A percentile compares a stretch with the other conserved stretches of the same genome.
phyloP scores from a whole-genome alignment of 1,140 invertebrate genomes.

The Ceratina calcarata region DNA sequence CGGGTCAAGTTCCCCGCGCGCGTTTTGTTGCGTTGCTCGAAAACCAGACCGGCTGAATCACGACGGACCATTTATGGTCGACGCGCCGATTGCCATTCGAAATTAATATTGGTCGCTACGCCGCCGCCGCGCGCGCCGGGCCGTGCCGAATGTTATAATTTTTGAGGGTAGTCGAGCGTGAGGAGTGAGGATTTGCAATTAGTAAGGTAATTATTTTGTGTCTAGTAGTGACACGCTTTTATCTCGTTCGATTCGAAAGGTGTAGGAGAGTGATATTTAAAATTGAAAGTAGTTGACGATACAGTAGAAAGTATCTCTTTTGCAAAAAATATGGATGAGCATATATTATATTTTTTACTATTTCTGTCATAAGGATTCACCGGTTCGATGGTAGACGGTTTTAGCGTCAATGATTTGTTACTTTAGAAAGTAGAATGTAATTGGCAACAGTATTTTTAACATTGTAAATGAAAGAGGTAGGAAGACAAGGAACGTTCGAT shows the following conservation, averaged over 20 bases:
- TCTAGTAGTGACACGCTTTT: too few relatives aligned
- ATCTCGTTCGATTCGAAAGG: not conserved
- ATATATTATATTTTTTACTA: too few relatives aligned
- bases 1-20: slow-evolving; percentile 17
- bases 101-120: slow-evolving; percentile 29
- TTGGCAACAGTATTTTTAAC: not conserved
- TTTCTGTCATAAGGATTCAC: too few relatives aligned
- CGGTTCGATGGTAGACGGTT: too few relatives aligned
- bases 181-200: too few relatives aligned
- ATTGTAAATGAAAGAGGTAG: not conserved
- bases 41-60: slow-evolving; percentile 46
- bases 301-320: not conserved
- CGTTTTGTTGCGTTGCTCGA: slow-evolving; percentile 5
- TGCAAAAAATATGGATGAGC: too few relatives aligned
- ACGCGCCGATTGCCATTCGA: slow-evolving; percentile 37
- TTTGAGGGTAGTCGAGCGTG: not conserved
- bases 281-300: not conserved
- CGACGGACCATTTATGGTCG: slow-evolving; percentile 39
- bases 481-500: not conserved
- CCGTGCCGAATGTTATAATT: too few relatives aligned
- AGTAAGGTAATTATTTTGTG: too few relatives aligned
- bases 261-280: not conserved
- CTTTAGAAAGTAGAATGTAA: not conserved
- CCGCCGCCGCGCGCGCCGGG: too few relatives aligned
- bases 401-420: too few relatives aligned